phyloP scores from a whole-genome alignment of 2,888 invertebrate species.

The Trichopoda pennipes region DNA sequence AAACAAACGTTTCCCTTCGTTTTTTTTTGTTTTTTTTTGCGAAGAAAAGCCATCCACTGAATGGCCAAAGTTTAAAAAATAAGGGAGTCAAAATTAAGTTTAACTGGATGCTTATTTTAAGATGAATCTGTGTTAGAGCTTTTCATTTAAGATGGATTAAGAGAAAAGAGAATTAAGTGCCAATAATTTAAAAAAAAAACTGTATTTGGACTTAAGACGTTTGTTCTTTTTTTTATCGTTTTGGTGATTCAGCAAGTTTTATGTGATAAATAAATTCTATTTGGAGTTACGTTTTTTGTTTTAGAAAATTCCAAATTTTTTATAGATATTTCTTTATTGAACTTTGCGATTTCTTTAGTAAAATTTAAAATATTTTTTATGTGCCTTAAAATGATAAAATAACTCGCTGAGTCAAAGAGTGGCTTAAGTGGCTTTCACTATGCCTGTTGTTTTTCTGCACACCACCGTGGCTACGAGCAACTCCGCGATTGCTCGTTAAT shows the following conservation, averaged over 20 bases:
- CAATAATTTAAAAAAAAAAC: neutral
- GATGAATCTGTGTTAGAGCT: neutral
- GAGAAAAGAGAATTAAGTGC: neutral
- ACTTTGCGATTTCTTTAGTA: no score
- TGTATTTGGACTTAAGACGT: neutral
- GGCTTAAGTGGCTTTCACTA: no score
- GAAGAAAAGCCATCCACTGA: conserved; percentile 3
- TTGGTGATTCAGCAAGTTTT: neutral
- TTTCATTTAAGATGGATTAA: neutral
- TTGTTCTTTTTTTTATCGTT: neutral
- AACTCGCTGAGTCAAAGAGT: no score
- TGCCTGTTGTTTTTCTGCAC: no score
- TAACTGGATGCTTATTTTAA: neutral
- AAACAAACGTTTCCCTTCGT: neutral
- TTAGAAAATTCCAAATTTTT: no score
- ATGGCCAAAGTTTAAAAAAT: neutral
- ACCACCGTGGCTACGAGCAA: no score
- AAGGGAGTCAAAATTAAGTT: neutral
- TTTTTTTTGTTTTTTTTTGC: neutral
- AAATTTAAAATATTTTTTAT: no score
- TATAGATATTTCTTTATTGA: no score
- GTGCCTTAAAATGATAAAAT: no score
- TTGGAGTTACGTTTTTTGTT: no score
- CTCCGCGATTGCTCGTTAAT: no score
- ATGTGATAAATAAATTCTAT: no score